These are phyloP conservation scores for Bujurquina vittata DNA, from an alignment of 2,113 vertebrate species.

Conservation along the genomic window DNA sequence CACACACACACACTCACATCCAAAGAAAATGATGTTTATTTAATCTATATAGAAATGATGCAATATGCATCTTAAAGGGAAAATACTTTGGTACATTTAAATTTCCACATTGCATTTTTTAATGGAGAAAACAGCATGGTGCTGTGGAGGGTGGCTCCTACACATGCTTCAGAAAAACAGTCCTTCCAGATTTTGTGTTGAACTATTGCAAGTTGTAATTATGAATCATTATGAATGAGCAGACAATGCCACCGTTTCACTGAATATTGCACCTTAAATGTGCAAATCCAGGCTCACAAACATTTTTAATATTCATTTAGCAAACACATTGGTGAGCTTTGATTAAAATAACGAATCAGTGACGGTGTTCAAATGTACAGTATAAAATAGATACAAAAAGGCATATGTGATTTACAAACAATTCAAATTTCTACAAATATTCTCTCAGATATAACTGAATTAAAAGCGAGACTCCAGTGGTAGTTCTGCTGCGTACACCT, in stretches of 20 bases:
- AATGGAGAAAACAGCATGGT: slow-evolving; percentile 46
- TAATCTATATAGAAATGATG: slow-evolving; percentile 72
- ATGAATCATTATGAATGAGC: slow-evolving; percentile 23
- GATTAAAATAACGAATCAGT: slow-evolving; percentile 47
- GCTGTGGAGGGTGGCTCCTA: slow-evolving; percentile 28
- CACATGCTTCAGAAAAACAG: slow-evolving; percentile 23
- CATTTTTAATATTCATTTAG: slow-evolving; percentile 42
- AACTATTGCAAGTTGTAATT: slow-evolving; percentile 3
- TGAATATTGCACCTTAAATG: slow-evolving; percentile 67
- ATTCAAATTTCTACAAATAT: slow-evolving; percentile 68
- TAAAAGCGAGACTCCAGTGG: slow-evolving; percentile 61
- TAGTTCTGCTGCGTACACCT: slow-evolving; percentile 44
- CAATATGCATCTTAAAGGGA: slow-evolving; percentile 76
- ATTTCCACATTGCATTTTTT: slow-evolving; percentile 48
- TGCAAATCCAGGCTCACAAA: slow-evolving; percentile 49
- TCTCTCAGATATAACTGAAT: slow-evolving; percentile 49
- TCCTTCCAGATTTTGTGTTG: slow-evolving; percentile 11
- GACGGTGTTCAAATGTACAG: slow-evolving; percentile 62
- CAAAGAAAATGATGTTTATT: slow-evolving; percentile 76
- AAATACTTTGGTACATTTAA: slow-evolving; percentile 80
- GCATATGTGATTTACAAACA: slow-evolving; percentile 79
- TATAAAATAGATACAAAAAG: slow-evolving; percentile 82
- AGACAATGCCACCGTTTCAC: slow-evolving; percentile 49
- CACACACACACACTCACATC: not conserved
- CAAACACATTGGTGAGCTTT: slow-evolving; percentile 61